A percentile compares a stretch with the other conserved stretches of the same genome.
phyloP scores from a whole-genome alignment of 2,113 vertebrate species.

The Vimba vimba region DNA sequence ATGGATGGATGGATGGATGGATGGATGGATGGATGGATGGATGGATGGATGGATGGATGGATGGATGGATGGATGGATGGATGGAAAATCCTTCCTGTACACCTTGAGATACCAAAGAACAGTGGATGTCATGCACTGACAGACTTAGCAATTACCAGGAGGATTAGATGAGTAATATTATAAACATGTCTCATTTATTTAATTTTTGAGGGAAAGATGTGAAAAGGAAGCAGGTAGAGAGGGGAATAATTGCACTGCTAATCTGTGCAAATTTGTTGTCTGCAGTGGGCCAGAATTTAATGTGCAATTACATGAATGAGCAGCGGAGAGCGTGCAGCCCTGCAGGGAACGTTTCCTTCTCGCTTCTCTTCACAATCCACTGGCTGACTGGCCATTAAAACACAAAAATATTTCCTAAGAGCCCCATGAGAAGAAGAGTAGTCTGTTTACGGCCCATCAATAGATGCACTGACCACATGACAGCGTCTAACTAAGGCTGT shows the following conservation, averaged over 20 bases:
- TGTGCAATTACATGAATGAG: conserved; percentile 24
- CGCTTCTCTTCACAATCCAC: conserved; percentile 28
- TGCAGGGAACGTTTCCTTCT: conserved; percentile 19
- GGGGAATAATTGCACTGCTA: background rate
- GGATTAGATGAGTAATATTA: background rate
- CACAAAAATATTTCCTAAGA: background rate
- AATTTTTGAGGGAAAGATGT: background rate
- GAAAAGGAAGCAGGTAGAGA: background rate
- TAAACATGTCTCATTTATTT: background rate
- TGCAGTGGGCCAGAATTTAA: conserved; percentile 16
- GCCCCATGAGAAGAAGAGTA: background rate
- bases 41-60: too few species aligned
- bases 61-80: too few species aligned
- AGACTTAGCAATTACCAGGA: background rate
- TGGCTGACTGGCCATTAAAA: conserved; percentile 18
- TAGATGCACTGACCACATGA: background rate
- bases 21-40: too few species aligned
- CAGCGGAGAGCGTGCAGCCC: background rate
- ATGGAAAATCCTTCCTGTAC: background rate
- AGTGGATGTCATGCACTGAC: background rate
- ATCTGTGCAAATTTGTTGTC: background rate
- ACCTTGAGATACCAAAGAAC: background rate
- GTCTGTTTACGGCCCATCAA: background rate
- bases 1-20: too few species aligned
- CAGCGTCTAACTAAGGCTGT: background rate